phyloP scores from a whole-genome alignment of 1,140 invertebrate species.

The Macrosteles quadrilineatus region DNA sequence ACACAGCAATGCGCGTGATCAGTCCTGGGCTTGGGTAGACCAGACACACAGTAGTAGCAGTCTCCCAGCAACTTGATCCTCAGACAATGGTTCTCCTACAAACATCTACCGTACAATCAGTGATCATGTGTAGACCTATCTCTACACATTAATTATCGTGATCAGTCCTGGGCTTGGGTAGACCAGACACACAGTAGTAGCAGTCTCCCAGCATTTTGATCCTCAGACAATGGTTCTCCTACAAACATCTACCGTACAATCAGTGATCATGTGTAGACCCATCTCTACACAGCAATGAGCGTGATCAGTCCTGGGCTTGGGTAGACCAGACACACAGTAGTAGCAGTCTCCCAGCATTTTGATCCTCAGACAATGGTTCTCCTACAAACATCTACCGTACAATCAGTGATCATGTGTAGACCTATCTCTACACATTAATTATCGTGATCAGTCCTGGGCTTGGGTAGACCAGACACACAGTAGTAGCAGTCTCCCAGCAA shows the following conservation, averaged over 20 bases:
- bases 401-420: slow-evolving; percentile 86
- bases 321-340: slow-evolving; percentile 91
- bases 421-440: slow-evolving; percentile 96
- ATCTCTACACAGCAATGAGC: slow-evolving; percentile 95
- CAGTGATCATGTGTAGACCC: slow-evolving; percentile 94
- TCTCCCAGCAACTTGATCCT: slow-evolving; percentile 94
- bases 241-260: slow-evolving; percentile 30
- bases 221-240: slow-evolving; percentile 92
- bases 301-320: slow-evolving; percentile 81
- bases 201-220: slow-evolving; percentile 96
- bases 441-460: slow-evolving; percentile 83
- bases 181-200: slow-evolving; percentile 93
- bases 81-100: slow-evolving; percentile 88
- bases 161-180: slow-evolving; percentile 78
- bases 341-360: slow-evolving; percentile 96
- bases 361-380: slow-evolving; percentile 92
- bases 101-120: slow-evolving; percentile 45
- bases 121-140: slow-evolving; percentile 97
- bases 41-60: slow-evolving; percentile 96
- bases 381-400: slow-evolving; percentile 54
- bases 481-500: slow-evolving; percentile 96
- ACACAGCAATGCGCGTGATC: slow-evolving; percentile 96
- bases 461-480: slow-evolving; percentile 87
- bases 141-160: slow-evolving; percentile 95
- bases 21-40: slow-evolving; percentile 73